Conservation (phyloP, 2,113 vertebrate genomes). For the Cyphomyrus discorhynchus region DNA sequence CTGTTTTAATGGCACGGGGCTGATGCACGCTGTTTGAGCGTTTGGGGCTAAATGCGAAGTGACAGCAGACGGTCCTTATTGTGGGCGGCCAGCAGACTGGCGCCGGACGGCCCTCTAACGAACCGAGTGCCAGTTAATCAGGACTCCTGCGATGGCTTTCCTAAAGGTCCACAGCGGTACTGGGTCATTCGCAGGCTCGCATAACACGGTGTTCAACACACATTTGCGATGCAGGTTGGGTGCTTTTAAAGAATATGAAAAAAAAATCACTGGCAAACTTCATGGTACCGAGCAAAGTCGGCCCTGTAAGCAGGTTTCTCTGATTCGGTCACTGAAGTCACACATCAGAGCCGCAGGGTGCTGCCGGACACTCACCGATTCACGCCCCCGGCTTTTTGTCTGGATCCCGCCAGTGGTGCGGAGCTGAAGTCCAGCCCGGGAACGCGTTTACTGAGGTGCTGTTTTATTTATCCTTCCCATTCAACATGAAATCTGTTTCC, state of each 20-base stretch:
- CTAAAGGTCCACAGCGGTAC: slow-evolving; percentile 44
- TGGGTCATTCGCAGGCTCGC: neutral
- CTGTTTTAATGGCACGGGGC: slow-evolving; percentile 38
- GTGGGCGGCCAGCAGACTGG: slow-evolving; percentile 73
- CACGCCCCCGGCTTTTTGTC: neutral
- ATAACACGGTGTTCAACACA: neutral
- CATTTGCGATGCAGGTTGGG: neutral
- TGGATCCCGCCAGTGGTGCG: neutral
- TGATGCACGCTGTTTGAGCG: slow-evolving; percentile 53
- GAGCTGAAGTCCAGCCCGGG: neutral
- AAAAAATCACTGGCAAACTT: neutral
- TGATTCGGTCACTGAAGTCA: neutral
- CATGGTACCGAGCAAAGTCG: neutral
- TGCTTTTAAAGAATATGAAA: neutral
- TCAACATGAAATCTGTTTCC: neutral
- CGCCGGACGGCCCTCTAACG: slow-evolving; percentile 69
- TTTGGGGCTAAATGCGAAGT: slow-evolving; percentile 75
- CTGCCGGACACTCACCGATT: neutral
- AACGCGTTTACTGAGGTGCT: neutral
- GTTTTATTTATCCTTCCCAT: neutral
- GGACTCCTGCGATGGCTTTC: slow-evolving; percentile 51
- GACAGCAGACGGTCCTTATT: slow-evolving; percentile 81
- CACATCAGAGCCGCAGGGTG: neutral
- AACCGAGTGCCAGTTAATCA: slow-evolving; percentile 57
- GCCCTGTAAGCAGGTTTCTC: neutral